These are phyloP conservation scores for Cryptocephalus primarius DNA, from an alignment of 2,888 invertebrate species.

Conservation along the genomic window DNA sequence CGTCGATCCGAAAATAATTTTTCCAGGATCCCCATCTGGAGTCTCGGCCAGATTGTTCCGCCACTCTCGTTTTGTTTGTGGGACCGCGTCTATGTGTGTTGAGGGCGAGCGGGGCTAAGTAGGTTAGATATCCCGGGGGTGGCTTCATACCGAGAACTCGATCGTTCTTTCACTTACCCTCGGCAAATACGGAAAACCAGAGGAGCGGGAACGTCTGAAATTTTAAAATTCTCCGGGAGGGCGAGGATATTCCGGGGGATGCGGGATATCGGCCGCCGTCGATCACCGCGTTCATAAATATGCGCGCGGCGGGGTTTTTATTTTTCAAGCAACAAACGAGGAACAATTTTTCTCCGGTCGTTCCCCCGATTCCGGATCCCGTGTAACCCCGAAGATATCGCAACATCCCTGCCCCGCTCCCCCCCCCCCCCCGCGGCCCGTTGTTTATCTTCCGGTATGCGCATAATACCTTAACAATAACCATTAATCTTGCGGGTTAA, in stretches of 20 bases:
- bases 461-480: conserved; percentile 32
- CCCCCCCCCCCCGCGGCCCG: too few species aligned
- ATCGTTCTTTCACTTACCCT: conserved; percentile 26
- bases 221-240: conserved; percentile 24
- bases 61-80: not conserved
- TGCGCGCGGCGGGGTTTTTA: not conserved
- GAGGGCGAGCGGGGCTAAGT: conserved; percentile 21
- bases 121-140: conserved; percentile 23
- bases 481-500: conserved; percentile 35
- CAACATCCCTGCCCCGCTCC: too few species aligned
- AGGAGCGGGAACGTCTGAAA: conserved; percentile 24
- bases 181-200: conserved; percentile 25
- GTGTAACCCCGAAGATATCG: too few species aligned
- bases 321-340: too few species aligned
- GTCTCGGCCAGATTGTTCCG: not conserved
- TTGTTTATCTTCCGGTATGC: conserved; percentile 23
- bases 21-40: too few species aligned
- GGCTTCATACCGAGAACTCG: conserved; percentile 20
- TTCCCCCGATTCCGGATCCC: too few species aligned
- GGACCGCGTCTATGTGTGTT: conserved; percentile 8
- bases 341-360: too few species aligned
- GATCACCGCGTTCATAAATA: too few species aligned
- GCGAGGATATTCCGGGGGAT: conserved; percentile 3
- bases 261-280: not conserved
- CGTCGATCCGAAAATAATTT: too few species aligned